Evolutionary conservation across 2,113 vertebrate species (phyloP), one percentile per base, ranked within the genome.

Genomic region (Cyphomyrus plagiostoma): DNA sequence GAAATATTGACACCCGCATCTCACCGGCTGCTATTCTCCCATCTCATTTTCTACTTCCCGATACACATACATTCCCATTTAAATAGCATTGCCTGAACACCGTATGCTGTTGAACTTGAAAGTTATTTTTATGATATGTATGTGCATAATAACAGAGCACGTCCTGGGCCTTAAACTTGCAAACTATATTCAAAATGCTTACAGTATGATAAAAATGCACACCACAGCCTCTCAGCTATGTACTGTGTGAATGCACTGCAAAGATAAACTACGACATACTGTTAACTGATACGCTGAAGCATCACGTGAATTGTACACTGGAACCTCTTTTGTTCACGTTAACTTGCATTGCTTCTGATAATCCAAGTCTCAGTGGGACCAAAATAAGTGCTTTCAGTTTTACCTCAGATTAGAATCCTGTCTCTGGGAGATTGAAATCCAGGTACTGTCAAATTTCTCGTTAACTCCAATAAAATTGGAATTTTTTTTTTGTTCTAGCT

Each of bases 381-480:
- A n/a, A 42, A 49, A 49, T 11, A 85, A 85, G 23, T 46, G 49
- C 46, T 8, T 86, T 48, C 45, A 48, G 46, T 48, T 49, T 86
- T 26, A 52, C n/a, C 42, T 52, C 49, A 86, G 49, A 53, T 86
- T 86, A 86, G 13, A 86, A 49, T 52, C 84, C 23, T 86, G 23
- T 86, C 11, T 86, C 84, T 48, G 45, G 26, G 46, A 49, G 35
- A 52, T 52, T 50, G 53, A 86, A 86, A 52, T 52, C 15, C 46
- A 86, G 82, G 82, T 48, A 10, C 45, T 84, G 82, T 52, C 84
- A 86, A n/a, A 86, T 52, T 49, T 86, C 46, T 86, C 48, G 46
- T 86, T 86, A 86, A 53, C 84, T 23, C 84, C 84, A 50, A 86
- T 30, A 26, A 86, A 52, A 52, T 52, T 52, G 84, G 23, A 30